These are phyloP conservation scores for Tenualosa thibaudeaui DNA, from an alignment of 2,797 vertebrate genomes.

Conservation along the genomic window DNA sequence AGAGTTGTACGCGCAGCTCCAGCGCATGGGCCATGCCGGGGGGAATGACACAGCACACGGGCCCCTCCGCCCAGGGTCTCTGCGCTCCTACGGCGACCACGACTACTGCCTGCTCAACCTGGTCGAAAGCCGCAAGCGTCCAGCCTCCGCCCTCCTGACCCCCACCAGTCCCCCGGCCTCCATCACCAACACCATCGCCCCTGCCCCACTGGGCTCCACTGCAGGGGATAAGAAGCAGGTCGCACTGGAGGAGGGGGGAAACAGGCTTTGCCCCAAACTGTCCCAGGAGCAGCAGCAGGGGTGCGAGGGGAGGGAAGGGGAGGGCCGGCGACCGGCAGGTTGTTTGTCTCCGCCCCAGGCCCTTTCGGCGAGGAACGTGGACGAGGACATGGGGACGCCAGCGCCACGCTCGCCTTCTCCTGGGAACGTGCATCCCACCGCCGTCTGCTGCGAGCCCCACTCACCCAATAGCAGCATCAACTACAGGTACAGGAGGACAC, in stretches of 20 bases:
- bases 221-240: conserved; percentile 33
- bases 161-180: conserved; percentile 55
- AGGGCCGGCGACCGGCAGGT: conserved; percentile 24
- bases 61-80: conserved; percentile 25
- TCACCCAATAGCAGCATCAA: conserved; percentile 81
- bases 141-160: conserved; percentile 53
- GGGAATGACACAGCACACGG: conserved; percentile 56
- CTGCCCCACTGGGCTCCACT: conserved; percentile 39
- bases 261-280: conserved; percentile 24
- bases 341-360: conserved; percentile 47
- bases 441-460: conserved; percentile 77
- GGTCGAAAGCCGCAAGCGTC: conserved; percentile 69
- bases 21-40: conserved; percentile 69
- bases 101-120: conserved; percentile 89
- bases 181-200: conserved; percentile 34
- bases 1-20: conserved; percentile 93
- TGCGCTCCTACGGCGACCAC: conserved; percentile 88
- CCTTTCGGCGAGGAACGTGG: neutral
- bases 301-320: conserved; percentile 29
- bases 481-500: conserved; percentile 76
- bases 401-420: conserved; percentile 71
- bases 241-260: conserved; percentile 5
- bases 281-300: conserved; percentile 26
- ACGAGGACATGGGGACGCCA: conserved; percentile 65
- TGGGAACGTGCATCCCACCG: conserved; percentile 73